Evolutionary conservation across 2,888 invertebrate genomes (phyloP).

Genomic region (Eupithecia inturbata): DNA sequence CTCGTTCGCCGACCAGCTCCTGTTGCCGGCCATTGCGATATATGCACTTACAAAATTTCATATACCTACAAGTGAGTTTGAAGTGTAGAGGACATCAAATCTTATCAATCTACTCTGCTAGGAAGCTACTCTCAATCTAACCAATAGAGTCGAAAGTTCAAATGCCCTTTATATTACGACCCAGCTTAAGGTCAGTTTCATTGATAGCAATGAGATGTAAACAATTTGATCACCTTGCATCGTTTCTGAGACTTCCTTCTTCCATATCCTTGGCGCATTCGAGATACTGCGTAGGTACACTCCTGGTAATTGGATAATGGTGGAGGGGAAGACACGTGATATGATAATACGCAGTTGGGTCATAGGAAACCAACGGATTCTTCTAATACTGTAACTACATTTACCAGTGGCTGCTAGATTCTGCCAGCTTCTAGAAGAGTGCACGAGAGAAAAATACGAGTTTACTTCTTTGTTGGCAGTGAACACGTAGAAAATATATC

Average conservation of each 20-base stretch:
- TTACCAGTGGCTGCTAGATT: neutral
- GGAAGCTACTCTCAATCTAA: neutral
- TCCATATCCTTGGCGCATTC: conserved; percentile 31
- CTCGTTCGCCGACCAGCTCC: no score
- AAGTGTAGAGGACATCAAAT: neutral
- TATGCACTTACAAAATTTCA: no score
- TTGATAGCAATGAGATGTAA: conserved; percentile 22
- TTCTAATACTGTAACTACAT: neutral
- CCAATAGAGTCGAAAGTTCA: neutral
- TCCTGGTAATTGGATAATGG: conserved; percentile 40
- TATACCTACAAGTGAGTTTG: no score
- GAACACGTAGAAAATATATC: neutral
- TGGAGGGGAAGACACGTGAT: conserved; percentile 32
- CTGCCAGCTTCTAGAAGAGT: neutral
- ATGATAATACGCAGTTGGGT: neutral
- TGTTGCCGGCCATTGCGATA: no score
- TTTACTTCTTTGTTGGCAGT: neutral
- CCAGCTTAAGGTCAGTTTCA: conserved; percentile 19
- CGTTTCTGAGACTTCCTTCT: conserved; percentile 30
- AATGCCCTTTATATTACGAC: neutral
- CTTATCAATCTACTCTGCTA: neutral
- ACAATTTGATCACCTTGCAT: conserved; percentile 23
- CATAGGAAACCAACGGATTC: conserved; percentile 4
- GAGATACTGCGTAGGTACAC: conserved; percentile 27
- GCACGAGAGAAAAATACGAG: neutral